Evolutionary conservation across 2,797 vertebrate genomes (phyloP).

Genomic region (Neomorphus geoffroyi): DNA sequence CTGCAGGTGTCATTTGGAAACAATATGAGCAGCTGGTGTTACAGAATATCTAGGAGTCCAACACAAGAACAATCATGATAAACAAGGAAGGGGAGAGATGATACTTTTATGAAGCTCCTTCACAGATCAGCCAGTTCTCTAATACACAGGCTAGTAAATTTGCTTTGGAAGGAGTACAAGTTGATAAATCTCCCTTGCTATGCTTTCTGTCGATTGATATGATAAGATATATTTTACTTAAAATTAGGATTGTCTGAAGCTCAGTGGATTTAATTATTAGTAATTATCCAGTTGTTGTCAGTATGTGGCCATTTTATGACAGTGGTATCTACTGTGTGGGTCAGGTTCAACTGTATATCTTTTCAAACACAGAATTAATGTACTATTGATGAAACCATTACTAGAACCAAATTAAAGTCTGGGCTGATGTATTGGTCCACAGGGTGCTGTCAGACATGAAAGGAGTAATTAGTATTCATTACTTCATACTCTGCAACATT

Average conservation of each 20-base stretch:
- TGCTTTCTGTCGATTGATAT: constrained; percentile 79
- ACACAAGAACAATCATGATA: background rate
- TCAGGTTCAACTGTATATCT: constrained; percentile 98
- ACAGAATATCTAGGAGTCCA: background rate
- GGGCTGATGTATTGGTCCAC: constrained; percentile 97
- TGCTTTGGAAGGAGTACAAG: constrained; percentile 73
- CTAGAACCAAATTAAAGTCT: constrained; percentile 99
- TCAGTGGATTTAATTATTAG: constrained; percentile 94
- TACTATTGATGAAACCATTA: constrained; percentile 99
- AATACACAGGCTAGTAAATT: constrained; percentile 71
- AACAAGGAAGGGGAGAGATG: background rate
- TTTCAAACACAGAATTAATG: constrained; percentile 99
- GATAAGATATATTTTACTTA: constrained; percentile 93
- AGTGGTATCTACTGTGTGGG: constrained; percentile 83
- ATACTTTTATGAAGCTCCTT: constrained; percentile 64
- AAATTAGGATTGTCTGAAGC: constrained; percentile 92
- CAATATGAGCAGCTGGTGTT: background rate
- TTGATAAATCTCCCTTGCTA: constrained; percentile 78
- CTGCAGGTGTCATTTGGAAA: background rate
- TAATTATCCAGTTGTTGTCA: constrained; percentile 92
- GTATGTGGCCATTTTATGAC: constrained; percentile 89
- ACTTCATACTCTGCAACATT: constrained; percentile 99
- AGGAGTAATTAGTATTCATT: constrained; percentile 99
- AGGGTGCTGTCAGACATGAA: constrained; percentile 97
- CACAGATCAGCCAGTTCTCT: constrained; percentile 65